Base-by-base conservation (phyloP, 2,797 vertebrate genomes). In the Macroramphosus scolopax region DNA sequence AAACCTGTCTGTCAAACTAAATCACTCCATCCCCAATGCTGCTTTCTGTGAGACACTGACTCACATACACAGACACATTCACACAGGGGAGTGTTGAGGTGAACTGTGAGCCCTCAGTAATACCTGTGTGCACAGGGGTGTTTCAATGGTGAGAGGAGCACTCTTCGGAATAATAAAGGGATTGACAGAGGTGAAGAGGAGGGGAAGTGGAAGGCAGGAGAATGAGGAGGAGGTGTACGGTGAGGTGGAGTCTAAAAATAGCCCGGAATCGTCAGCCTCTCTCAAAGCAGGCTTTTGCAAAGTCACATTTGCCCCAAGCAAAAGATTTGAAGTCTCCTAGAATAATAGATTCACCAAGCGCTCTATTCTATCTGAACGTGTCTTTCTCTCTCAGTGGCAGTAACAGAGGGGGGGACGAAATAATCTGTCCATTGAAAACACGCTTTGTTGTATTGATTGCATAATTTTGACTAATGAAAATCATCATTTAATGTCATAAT, bases 91-190 rank as follows among this genome's bases (percentile, higher is more conserved):
- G 28, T 65, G 72, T 64, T 43, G 51, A 70, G 63, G 51, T 68
- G 77, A 73, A 63, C 51, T 57, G 63, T 36, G 58, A 63, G 60
- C 60, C 46, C 46, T 42, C 53, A 25, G 72, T 85, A 83, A 84
- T 85, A 72, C 80, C 63, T 64, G 64, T 83, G 84, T 82, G 83
- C 87, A 83, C 60, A 69, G 70, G 54, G 63, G 74, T 76, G 75
- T 82, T 83, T 80, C 51, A 61, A 60, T 8, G 13, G 68, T 39
- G 51, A 77, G 78, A 69, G 65, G 53, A 61, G 53, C 30, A 55
- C 63, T 78, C 57, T 57, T 56, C 42, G 39, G 68, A 78, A 82
- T 84, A 87, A 84, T 78, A 77, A 84, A 77, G 52, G 31, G 54
- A 69, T 48, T 67, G 57, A 59, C 38, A 38, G 63, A 77, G 71